Evolutionary conservation across 2,113 vertebrate species (phyloP).

Genomic region (Sorex araneus): DNA sequence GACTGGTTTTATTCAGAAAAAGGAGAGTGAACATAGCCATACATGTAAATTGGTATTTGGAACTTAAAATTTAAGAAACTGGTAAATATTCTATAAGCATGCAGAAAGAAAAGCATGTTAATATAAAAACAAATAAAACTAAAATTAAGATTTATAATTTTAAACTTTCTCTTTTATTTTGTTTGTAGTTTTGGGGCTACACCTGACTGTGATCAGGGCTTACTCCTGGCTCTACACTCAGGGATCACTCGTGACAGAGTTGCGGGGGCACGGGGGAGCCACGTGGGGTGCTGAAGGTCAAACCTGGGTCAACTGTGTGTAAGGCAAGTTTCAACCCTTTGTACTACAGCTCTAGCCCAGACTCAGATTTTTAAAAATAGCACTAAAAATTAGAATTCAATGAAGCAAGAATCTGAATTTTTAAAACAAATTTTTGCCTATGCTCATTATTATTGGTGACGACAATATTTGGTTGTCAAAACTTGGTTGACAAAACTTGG

Average conservation of each 20-base stretch:
- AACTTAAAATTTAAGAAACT: neutral
- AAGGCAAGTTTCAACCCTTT: too few species aligned
- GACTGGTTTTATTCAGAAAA: neutral
- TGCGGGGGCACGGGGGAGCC: too few species aligned
- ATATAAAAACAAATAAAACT: neutral
- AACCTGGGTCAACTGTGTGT: too few species aligned
- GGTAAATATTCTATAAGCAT: neutral
- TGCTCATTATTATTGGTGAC: neutral
- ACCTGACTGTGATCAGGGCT: too few species aligned
- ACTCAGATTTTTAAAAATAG: neutral
- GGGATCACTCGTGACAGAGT: too few species aligned
- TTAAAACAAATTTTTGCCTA: neutral
- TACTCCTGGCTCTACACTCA: too few species aligned
- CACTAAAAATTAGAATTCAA: constrained; percentile 11
- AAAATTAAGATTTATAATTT: neutral
- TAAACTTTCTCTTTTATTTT: too few species aligned
- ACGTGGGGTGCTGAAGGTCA: too few species aligned
- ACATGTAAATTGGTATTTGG: neutral
- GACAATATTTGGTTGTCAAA: too few species aligned
- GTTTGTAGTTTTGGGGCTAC: too few species aligned
- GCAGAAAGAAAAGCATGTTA: neutral
- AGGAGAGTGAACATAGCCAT: neutral
- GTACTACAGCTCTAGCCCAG: too few species aligned
- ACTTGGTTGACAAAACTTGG: neutral
- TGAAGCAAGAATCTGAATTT: neutral